Conservation (phyloP, 2,113 vertebrate genomes). For the Macheiramphus alcinus region DNA sequence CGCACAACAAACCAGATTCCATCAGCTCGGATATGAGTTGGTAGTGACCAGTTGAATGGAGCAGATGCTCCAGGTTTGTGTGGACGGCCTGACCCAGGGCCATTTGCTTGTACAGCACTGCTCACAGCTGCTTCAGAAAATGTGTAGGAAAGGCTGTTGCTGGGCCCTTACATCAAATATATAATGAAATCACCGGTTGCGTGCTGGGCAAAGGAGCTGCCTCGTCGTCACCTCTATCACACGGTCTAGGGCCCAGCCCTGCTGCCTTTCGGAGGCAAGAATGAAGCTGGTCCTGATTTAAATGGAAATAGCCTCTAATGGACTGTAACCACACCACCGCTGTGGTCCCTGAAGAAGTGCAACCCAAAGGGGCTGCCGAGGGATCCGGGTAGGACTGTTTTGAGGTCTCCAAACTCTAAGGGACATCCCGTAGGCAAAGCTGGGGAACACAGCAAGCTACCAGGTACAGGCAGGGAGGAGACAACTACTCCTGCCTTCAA, state of each 20-base stretch:
- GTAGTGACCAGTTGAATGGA: not conserved
- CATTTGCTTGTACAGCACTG: not conserved
- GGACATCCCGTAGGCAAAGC: not conserved
- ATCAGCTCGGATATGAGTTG: not conserved
- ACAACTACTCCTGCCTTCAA: not conserved
- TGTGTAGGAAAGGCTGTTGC: not conserved
- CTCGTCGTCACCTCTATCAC: fast-evolving
- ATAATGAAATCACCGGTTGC: not conserved
- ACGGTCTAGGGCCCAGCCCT: not conserved
- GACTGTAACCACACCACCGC: not conserved
- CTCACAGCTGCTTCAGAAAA: not conserved
- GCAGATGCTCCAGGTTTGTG: not conserved
- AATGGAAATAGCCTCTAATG: not conserved
- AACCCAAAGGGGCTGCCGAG: not conserved
- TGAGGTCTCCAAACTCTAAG: not conserved
- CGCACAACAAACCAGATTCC: not conserved
- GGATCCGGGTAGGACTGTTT: fast-evolving
- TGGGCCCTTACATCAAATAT: not conserved
- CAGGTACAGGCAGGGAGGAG: not conserved
- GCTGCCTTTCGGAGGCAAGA: not conserved
- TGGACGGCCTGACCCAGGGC: not conserved
- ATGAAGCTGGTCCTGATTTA: not conserved
- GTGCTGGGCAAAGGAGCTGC: not conserved
- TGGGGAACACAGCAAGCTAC: not conserved
- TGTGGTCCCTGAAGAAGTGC: not conserved